Evolutionary conservation across 1,140 invertebrate species (phyloP).

Genomic region (Polypedilum vanderplanki): DNA sequence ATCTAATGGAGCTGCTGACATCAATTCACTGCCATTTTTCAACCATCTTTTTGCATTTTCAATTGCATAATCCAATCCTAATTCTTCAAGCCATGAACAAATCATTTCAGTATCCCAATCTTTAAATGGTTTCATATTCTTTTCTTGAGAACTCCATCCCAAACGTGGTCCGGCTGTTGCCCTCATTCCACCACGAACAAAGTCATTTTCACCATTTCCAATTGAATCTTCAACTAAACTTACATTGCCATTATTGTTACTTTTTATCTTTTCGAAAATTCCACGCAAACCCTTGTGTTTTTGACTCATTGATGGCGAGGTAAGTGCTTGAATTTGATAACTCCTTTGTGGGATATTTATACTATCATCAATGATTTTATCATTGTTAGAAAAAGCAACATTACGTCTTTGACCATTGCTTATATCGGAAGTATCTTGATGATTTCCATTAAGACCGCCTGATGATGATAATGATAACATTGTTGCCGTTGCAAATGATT

Average conservation of each 20-base stretch:
- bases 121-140: constrained; percentile 54
- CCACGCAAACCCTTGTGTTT: constrained; percentile 53
- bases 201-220: constrained; percentile 52
- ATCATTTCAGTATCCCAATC: constrained; percentile 80
- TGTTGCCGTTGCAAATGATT: constrained; percentile 44
- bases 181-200: constrained; percentile 62
- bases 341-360: constrained; percentile 39
- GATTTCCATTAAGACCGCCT: constrained; percentile 28
- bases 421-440: constrained; percentile 35
- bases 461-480: constrained; percentile 23
- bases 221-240: constrained; percentile 49
- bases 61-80: constrained; percentile 80
- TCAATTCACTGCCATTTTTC: constrained; percentile 68
- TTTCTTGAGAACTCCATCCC: constrained; percentile 51
- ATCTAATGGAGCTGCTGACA: constrained; percentile 68
- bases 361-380: constrained; percentile 54
- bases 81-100: constrained; percentile 76
- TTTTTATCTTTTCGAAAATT: constrained; percentile 62
- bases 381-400: constrained; percentile 56
- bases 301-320: constrained; percentile 48
- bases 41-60: constrained; percentile 70
- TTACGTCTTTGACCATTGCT: constrained; percentile 42
- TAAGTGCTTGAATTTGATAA: constrained; percentile 47
- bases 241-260: constrained; percentile 52
- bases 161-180: constrained; percentile 71